Evolutionary conservation across 2,113 vertebrate species (phyloP), one percentile per base, ranked within the genome.

Genomic region (Oreochromis spilurus): DNA sequence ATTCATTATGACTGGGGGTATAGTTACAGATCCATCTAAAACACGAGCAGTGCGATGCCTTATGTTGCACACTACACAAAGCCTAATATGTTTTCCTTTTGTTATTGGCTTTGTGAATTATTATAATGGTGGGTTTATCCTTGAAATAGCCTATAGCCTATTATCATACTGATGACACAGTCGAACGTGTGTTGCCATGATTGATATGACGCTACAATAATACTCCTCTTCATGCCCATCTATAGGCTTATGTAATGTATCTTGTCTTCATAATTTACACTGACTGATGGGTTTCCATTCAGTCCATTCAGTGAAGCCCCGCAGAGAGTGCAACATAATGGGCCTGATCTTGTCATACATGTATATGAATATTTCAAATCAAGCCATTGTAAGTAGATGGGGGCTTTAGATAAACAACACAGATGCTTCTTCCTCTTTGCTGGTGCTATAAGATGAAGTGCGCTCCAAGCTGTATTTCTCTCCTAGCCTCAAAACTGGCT

Each of bases 351-450:
- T 95, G 95, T 95, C 93, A 94, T 93, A 96, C 93, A 93, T 94
- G 90, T 93, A 92, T 94, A 94, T 95, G 94, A 94, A 96, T 95
- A 95, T 95, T 96, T 95, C 94, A 94, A 91, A 94, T 92, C 90
- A 93, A 90, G 91, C 82, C 91, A 92, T 90, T 94, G 94, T 91
- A 89, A 89, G 91, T 89, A 82, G 91, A 93, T 84, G 91, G 90
- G 91, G 89, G 88, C 85, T 87, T 93, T 94, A 91, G 88, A 95
- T 93, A 95, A 93, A 95, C 94, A 94, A 93, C 88, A 87, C 87
- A 88, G 91, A 94, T 90, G 94, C 91, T 92, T 94, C 94, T 93
- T 90, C 80, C 83, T 91, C 81, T 93, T 91, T 70, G 89, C 89
- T 89, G 81, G 19, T 38, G 40, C 84, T 45, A 11, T 75, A 89